Evolutionary conservation across 92 coral and sea anemone species (phyloP).

Genomic region (Umimayanthus kanabou): DNA sequence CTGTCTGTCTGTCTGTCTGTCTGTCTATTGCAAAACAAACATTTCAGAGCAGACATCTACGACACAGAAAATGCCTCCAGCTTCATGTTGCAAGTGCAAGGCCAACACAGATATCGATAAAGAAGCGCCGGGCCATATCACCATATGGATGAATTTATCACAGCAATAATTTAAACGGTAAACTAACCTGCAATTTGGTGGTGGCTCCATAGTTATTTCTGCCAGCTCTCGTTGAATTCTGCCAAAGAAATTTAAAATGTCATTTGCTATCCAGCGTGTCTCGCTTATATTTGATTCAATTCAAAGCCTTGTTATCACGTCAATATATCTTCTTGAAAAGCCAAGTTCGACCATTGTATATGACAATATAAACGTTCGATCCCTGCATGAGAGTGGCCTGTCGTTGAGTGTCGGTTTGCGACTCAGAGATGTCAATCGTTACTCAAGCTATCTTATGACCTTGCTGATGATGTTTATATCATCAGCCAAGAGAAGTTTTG

Average conservation of each 20-base stretch:
- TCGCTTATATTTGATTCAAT: background rate
- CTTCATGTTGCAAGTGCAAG: background rate
- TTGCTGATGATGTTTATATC: background rate
- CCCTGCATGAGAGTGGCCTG: background rate
- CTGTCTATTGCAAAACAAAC: background rate
- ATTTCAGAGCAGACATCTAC: too few species aligned
- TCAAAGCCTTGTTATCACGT: background rate
- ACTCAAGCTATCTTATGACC: background rate
- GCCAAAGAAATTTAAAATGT: slow-evolving; percentile 29
- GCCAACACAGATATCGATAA: too few species aligned
- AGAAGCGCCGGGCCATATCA: background rate
- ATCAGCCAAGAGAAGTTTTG: background rate
- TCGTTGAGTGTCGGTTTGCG: too few species aligned
- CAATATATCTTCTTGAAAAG: slow-evolving; percentile 10
- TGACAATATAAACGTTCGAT: background rate
- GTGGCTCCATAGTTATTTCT: slow-evolving; percentile 98
- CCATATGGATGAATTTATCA: slow-evolving; percentile 8
- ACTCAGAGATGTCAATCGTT: background rate
- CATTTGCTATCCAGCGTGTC: background rate
- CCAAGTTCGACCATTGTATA: background rate
- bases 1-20: background rate
- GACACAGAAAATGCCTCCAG: background rate
- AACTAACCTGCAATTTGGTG: slow-evolving; percentile 97
- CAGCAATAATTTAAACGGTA: background rate
- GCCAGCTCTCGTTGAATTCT: slow-evolving; percentile 98